Evolutionary conservation across 35 echinoderm and acorn worm species (phyloP), one percentile per base, ranked within the genome.

Genomic region (Lytechinus pictus): DNA sequence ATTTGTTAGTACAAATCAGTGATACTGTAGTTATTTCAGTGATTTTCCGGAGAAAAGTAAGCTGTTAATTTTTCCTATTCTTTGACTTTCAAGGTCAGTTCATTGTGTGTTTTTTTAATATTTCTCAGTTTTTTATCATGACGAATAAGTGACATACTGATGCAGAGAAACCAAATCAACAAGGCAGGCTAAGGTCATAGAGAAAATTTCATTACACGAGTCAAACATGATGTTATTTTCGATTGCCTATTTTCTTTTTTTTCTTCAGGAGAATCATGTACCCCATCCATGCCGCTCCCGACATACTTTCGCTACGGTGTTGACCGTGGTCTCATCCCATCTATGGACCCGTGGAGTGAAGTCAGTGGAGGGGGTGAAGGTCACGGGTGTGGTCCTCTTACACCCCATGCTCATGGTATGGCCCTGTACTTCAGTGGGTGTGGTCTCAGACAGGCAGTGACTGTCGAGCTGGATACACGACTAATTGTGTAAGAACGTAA

Each of bases 381-480:
- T 66, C 92, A 96, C 12, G 98, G 98, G 1, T 99, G 98, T 92
- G 97, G 98, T 28, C 96, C 96, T 19, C 95, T 99, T 1, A 94
- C 97, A 12, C 98, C 98, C 14, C 88, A 99, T 86, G 98, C 97
- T 54, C 95, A 97, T 87, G 98, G 98, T 86, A 97, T 97, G 94
- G 95, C 97, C 21, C 96, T 99, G 27, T 99, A 99, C 55, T 99
- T 99, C 95, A 99, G 96, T 91, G 95, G 90, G 10, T 99, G 98
- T 97, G 98, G 95, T 9, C 55, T 96, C 10, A 96, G 98, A 94
- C 97, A 99, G 95, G 97, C 97, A 19, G 94, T 99, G 21, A 99
- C 98, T 16, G 95, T 96, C 13, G 98, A 97, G 58, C 87, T 97
- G 1, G 98, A 99, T 89, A 99, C 98, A 1, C 96, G 94, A 94